Evolutionary conservation across 2,113 vertebrate species (phyloP), one percentile per base, ranked within the genome.

Genomic region (Motacilla tschutschensis): DNA sequence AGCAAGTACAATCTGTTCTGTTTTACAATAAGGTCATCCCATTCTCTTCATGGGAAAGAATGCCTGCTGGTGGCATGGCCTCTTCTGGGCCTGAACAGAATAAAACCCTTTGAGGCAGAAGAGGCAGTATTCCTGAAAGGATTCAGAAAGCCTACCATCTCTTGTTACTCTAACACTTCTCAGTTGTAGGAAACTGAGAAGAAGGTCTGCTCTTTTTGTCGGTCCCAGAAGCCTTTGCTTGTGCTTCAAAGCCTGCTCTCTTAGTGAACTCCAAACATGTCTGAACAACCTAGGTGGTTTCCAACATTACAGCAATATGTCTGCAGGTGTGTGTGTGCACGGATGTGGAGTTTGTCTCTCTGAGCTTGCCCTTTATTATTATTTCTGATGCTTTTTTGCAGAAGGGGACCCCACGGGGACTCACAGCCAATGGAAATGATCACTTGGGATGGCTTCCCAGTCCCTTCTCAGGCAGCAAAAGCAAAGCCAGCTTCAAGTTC

Each of bases 321-420:
- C 59, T 48, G 6, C 38, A 63, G 6, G 11, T 25, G 5, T 47
- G 33, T 26, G 4, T 26, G 9, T 5, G 6, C 5, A 8, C 0
- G 0, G 12, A 19, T 12, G 24, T 6, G 12, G 36, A 58, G 12
- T 25, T 78, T 84, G 77, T 26, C 26, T 40, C 16, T 26, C 54
- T 64, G 33, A 84, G 21, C 33, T 74, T 9, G 1, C 16, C 29
- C 8, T 71, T 62, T 38, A 47, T 20, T 59, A 5, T 51, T 87
- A 63, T 47, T 87, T 75, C n/a, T 75, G 66, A 65, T 38, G 22
- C 9, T 33, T 89, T 70, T 70, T 76, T 69, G n/a, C 47, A 60
- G 50, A 67, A 71, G 16, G 19, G 8, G 9, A 69, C 9, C 21
- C 12, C 1, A 1, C 4, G 10, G 29, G 6, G 22, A 67, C 41